Conservation (phyloP, 2,113 vertebrate genomes). For the Chaetodon trifascialis region DNA sequence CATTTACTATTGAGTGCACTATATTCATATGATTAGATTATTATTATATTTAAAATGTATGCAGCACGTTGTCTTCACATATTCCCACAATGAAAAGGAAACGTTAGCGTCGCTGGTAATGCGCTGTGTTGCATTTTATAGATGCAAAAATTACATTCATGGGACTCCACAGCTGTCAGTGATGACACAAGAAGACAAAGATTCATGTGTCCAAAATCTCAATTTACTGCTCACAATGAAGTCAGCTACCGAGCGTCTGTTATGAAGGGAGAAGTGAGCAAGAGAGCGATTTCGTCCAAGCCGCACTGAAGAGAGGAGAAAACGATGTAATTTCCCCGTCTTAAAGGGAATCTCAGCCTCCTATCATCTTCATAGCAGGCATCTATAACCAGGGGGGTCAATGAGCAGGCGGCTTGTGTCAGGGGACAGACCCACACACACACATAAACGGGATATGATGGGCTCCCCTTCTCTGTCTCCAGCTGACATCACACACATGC, state of each 20-base stretch:
- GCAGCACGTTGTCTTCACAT: neutral
- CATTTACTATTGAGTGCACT: neutral
- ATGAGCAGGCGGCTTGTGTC: constrained; percentile 65
- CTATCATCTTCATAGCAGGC: constrained; percentile 63
- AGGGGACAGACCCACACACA: constrained; percentile 73
- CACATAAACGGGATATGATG: constrained; percentile 77
- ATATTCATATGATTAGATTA: no score
- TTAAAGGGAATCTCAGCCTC: constrained; percentile 38
- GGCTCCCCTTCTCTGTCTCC: constrained; percentile 79
- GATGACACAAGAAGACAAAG: constrained; percentile 14
- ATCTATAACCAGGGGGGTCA: constrained; percentile 64
- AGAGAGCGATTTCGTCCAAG: neutral
- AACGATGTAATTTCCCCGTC: constrained; percentile 15
- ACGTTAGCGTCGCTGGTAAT: neutral
- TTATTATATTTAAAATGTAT: neutral
- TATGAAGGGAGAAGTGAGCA: neutral
- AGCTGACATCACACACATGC: constrained; percentile 84
- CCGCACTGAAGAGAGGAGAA: neutral
- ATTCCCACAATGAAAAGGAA: neutral
- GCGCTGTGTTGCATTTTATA: constrained; percentile 4
- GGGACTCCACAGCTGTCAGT: constrained; percentile 3
- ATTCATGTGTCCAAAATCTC: constrained; percentile 3
- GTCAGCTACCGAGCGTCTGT: constrained; percentile 1
- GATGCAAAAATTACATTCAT: constrained; percentile 12
- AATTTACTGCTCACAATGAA: constrained; percentile 16